A percentile compares a stretch with the other conserved stretches of the same genome.
Conservation (phyloP, 2,888 invertebrate species). For the Lycia hirtaria region DNA sequence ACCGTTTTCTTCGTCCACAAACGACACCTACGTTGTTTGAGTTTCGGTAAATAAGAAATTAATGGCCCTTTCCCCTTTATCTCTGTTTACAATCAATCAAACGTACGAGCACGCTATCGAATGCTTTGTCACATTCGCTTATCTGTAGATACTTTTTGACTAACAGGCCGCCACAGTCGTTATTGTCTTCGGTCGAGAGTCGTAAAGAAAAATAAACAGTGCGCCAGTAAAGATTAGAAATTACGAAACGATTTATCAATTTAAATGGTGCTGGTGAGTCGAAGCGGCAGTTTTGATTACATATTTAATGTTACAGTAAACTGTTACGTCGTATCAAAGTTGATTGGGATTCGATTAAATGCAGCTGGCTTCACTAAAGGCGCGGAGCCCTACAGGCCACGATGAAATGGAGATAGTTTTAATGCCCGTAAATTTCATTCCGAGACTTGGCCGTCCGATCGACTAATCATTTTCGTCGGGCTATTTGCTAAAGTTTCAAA, state of each 20-base stretch:
- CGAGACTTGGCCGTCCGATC: constrained; percentile 68
- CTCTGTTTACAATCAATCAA: constrained; percentile 71
- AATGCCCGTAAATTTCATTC: constrained; percentile 81
- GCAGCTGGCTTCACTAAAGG: constrained; percentile 68
- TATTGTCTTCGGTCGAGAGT: constrained; percentile 28
- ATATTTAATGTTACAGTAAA: constrained; percentile 75
- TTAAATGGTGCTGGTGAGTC: constrained; percentile 63
- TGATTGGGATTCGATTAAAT: constrained; percentile 82
- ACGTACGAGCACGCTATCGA: constrained; percentile 56
- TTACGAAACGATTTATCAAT: constrained; percentile 68
- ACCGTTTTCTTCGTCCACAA: constrained; percentile 68
- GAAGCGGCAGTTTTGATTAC: constrained; percentile 68
- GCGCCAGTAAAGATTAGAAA: constrained; percentile 57
- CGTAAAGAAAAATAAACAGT: constrained; percentile 55
- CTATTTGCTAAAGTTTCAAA: constrained; percentile 68
- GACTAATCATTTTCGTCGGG: constrained; percentile 72
- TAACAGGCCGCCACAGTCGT: constrained; percentile 32
- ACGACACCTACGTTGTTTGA: constrained; percentile 68
- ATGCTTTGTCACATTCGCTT: constrained; percentile 54
- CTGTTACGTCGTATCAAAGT: constrained; percentile 71
- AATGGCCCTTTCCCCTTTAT: constrained; percentile 70
- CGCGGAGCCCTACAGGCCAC: constrained; percentile 66
- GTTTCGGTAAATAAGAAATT: constrained; percentile 74
- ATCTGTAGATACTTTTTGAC: constrained; percentile 39
- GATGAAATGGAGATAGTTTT: constrained; percentile 82